These are phyloP conservation scores for Mirounga angustirostris DNA, from an alignment of 2,113 vertebrate species.

Conservation along the genomic window DNA sequence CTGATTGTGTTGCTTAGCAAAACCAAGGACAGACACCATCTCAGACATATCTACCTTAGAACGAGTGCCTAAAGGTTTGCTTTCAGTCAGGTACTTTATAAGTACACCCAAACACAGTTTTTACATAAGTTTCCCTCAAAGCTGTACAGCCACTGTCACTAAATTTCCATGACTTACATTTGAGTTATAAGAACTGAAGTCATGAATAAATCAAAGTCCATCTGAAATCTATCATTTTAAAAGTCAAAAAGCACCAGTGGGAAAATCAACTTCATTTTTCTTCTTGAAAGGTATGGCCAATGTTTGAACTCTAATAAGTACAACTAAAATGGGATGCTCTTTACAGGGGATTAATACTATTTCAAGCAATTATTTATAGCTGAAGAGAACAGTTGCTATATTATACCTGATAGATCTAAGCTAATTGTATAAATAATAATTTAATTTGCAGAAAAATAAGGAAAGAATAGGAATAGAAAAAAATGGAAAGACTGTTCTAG, in stretches of 20 bases:
- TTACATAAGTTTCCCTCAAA: neutral
- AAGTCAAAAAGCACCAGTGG: neutral
- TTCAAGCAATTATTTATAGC: neutral
- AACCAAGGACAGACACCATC: neutral
- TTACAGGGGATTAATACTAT: neutral
- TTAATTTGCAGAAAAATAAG: slow-evolving; percentile 27
- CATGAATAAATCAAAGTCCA: neutral
- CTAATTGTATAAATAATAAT: neutral
- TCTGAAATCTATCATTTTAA: neutral
- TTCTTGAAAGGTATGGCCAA: neutral
- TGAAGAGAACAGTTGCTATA: neutral
- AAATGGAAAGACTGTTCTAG: neutral
- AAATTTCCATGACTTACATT: neutral
- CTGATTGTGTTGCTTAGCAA: neutral
- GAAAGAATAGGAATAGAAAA: neutral
- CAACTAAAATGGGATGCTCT: neutral
- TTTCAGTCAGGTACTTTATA: neutral
- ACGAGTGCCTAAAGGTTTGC: neutral
- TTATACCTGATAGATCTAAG: neutral
- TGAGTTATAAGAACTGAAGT: neutral
- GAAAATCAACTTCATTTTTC: slow-evolving; percentile 2
- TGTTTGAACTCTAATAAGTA: neutral
- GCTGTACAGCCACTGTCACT: neutral
- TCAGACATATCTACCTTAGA: neutral
- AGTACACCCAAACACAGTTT: neutral